Base-by-base conservation (phyloP, 2,797 vertebrate genomes). In the Hozukius guyotensis region DNA sequence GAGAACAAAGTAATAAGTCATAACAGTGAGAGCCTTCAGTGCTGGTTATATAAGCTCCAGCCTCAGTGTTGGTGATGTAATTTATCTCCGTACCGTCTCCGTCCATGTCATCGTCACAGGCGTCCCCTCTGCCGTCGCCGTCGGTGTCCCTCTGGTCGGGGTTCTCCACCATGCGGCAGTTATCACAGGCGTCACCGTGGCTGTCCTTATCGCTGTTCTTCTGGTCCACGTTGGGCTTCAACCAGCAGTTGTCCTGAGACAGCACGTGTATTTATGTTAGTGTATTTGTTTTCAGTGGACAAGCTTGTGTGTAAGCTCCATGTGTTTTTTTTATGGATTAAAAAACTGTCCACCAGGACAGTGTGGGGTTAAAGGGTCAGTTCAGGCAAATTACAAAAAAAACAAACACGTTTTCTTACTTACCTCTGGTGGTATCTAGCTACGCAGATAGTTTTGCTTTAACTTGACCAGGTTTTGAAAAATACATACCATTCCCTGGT, bases 71-170 rank as follows among this genome's bases (percentile, higher is more conserved):
- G 11, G 75, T 72, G 78, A 84, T 80, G 82, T 84, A 25, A 80
- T 76, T 83, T 74, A 38, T 83, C 72, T 77, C 53, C 84, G 29
- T 89, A 99, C 98, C 98, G n/a, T 99, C 99, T 89, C 97, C 97
- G 75, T 99, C 99, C 96, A 99, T 99, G 95, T 99, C 99, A 13
- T 99, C 97, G 60, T 99, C 98, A 34, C 98, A 99, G 85, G 97
- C 96, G 29, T 99, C 99, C 79, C 99, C 98, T 88, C 94, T 97
- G 71, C 98, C 97, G 24, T 99, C 98, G 20, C 92, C 81, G 80
- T 99, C 98, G 0, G 99, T 99, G 94, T 99, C 98, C 78, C 95
- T 96, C 92, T 99, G 98, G 94, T 99, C 98, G 3, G 97, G 96
- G 92, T 99, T 99, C 72, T 97, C 94, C 82, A 97, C 93, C 13